Evolutionary conservation across 1,140 invertebrate species (phyloP), one percentile per base, ranked within the genome.

Genomic region (Philotrypesis tridentata): DNA sequence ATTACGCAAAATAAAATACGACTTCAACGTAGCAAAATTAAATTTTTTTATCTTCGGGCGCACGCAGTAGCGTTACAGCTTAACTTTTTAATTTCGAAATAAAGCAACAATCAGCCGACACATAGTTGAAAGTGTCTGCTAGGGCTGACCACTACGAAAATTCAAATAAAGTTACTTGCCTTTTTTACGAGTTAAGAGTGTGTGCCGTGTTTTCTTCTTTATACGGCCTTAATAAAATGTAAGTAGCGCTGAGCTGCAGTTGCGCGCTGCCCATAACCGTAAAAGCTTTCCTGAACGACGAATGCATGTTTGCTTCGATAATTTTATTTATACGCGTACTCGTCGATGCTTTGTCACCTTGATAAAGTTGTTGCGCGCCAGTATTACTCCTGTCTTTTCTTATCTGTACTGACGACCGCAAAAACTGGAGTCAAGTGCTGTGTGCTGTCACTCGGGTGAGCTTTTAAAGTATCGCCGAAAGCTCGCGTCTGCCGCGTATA

Each of bases 281-380:
- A 29, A 65, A 65, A 14, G 63, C 63, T 65, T 65, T 65, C 14
- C 23, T 8, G 27, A 65, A 65, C 27, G 63, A 65, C 25, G 63
- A 14, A 29, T 65, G 63, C 63, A 65, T 65, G 63, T 65, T 29
- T 29, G 63, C 63, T 65, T 55, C 63, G 23, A 65, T 65, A 65
- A 65, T 65, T 65, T 65, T 29, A 25, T 29, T 65, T 65, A 21
- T 17, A 9, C 23, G 63, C n/a, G 63, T n/a, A n/a, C 14, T 7
- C 63, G 63, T 29, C 9, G 63, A 65, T 27, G 63, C 63, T 65
- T 65, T 29, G 14, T 65, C 27, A 65, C 25, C 63, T 0, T 65
- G 25, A 29, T 65, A 65, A 4, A 65, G 11, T 27, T 65, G n/a
- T 65, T 65, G 63, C 27, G 12, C 27, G 25, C 11, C n/a, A n/a